Evolutionary conservation across 1,140 invertebrate genomes (phyloP).

Genomic region (Neocloeon triangulifer): DNA sequence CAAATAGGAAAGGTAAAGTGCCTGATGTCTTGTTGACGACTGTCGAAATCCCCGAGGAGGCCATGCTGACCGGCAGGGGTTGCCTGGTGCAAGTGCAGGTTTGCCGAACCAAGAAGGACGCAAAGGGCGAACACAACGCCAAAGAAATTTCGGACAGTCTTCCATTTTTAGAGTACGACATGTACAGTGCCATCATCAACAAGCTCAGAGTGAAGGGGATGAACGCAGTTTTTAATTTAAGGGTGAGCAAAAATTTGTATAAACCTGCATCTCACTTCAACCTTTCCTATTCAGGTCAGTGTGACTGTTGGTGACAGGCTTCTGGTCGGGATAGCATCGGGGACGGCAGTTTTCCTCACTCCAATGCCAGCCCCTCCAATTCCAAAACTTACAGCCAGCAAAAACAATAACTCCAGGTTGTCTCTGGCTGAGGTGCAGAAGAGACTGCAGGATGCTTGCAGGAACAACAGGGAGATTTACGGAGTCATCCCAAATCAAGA

Average conservation of each 20-base stretch:
- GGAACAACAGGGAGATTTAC: constrained; percentile 41
- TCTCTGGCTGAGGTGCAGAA: constrained; percentile 38
- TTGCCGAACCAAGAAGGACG: constrained; percentile 52
- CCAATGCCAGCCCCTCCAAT: constrained; percentile 43
- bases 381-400: constrained; percentile 38
- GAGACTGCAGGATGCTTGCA: constrained; percentile 36
- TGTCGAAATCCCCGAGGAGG: constrained; percentile 53
- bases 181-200: constrained; percentile 75
- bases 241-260: constrained; percentile 25
- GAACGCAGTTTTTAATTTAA: constrained; percentile 76
- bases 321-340: constrained; percentile 68
- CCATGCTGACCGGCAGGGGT: constrained; percentile 49
- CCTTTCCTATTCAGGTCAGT: constrained; percentile 47
- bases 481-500: constrained; percentile 7
- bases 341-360: constrained; percentile 55
- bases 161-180: constrained; percentile 88
- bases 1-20: constrained; percentile 49
- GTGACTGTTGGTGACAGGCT: constrained; percentile 72
- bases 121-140: constrained; percentile 66
- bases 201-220: constrained; percentile 82
- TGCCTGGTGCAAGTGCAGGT: constrained; percentile 58
- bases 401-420: constrained; percentile 33
- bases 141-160: constrained; percentile 83
- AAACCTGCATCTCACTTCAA: too few species aligned
- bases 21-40: constrained; percentile 80